Conservation (phyloP, 35 echinoderm and acorn worm genomes). For the Apostichopus californicus region DNA sequence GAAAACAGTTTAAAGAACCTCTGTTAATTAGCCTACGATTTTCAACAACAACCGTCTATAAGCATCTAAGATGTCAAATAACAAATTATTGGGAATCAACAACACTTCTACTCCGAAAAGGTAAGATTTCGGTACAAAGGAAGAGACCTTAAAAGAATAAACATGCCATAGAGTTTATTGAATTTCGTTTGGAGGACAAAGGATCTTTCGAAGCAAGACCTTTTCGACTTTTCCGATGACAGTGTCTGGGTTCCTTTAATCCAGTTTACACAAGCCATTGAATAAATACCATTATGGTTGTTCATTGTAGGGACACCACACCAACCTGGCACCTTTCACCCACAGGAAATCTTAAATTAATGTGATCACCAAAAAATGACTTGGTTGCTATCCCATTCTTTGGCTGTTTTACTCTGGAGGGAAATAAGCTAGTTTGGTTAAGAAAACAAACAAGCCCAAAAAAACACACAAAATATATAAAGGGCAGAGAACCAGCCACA, state of each 20-base stretch:
- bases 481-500: not conserved
- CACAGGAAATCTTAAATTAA: conserved; percentile 54
- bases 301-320: conserved; percentile 32
- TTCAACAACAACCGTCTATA: too few relatives aligned
- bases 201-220: too few relatives aligned
- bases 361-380: not conserved
- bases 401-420: conserved; percentile 13
- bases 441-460: conserved; percentile 33
- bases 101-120: too few relatives aligned
- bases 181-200: too few relatives aligned
- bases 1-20: not conserved
- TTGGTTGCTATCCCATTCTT: conserved; percentile 9
- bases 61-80: too few relatives aligned
- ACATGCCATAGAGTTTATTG: too few relatives aligned
- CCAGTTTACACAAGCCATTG: conserved; percentile 17
- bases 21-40: too few relatives aligned
- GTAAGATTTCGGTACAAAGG: too few relatives aligned
- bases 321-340: conserved; percentile 24
- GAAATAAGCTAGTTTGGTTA: conserved; percentile 41
- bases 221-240: too few relatives aligned
- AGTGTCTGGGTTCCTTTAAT: too few relatives aligned
- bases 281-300: conserved; percentile 27
- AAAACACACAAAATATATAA: not conserved
- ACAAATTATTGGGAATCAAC: too few relatives aligned
- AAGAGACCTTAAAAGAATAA: too few relatives aligned